phyloP scores from a whole-genome alignment of 2,113 vertebrate genomes.

The Phoenicopterus ruber region DNA sequence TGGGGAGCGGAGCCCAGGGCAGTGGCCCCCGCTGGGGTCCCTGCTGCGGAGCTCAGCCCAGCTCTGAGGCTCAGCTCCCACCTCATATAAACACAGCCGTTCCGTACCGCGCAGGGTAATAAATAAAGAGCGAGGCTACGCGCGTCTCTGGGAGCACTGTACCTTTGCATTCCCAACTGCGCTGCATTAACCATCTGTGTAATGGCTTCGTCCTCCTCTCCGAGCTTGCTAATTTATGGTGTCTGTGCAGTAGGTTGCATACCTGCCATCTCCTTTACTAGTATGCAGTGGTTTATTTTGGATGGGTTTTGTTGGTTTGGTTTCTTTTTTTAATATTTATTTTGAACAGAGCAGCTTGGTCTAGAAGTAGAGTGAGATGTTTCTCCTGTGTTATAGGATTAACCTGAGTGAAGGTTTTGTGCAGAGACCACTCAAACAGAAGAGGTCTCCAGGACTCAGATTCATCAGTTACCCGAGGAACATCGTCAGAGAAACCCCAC shows the following conservation, averaged over 20 bases:
- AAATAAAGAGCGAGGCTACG: slow-evolving; percentile 14
- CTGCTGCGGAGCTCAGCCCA: neutral
- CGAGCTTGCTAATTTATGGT: rapidly evolving
- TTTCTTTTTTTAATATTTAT: neutral
- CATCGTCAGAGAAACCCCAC: neutral
- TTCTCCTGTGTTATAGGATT: neutral
- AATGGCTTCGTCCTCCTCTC: neutral
- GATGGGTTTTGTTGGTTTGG: rapidly evolving
- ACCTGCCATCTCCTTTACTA: neutral
- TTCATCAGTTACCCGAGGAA: neutral
- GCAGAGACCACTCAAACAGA: neutral
- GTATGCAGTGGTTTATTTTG: no score
- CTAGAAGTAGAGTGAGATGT: neutral
- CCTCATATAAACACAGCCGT: slow-evolving; percentile 50
- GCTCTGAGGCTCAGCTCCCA: slow-evolving; percentile 19
- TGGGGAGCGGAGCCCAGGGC: neutral
- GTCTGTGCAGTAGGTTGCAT: rapidly evolving
- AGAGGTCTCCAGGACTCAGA: neutral
- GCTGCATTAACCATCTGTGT: neutral
- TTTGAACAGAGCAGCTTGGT: rapidly evolving
- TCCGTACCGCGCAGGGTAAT: neutral
- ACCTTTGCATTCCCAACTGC: neutral
- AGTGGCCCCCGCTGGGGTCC: neutral
- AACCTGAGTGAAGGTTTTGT: neutral
- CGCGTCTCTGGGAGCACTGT: neutral